Evolutionary conservation across 1,140 invertebrate genomes (phyloP).

Genomic region (Heliothis subflexa): DNA sequence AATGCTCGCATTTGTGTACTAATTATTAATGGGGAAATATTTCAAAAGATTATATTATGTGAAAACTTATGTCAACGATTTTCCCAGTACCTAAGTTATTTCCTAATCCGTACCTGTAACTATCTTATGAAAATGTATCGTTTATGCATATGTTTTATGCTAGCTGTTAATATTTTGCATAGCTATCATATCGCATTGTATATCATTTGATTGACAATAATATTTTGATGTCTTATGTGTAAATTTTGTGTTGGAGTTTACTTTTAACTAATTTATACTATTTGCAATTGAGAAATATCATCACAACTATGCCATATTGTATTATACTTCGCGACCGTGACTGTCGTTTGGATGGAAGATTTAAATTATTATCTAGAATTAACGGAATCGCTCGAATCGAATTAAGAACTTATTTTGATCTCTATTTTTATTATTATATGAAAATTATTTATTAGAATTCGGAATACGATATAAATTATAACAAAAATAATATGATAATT

Average conservation of each 20-base stretch:
- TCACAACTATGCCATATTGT: not conserved
- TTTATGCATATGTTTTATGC: slow-evolving; percentile 31
- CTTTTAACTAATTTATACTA: not conserved
- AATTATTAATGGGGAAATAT: not conserved
- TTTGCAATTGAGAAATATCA: not conserved
- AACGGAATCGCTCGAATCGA: too few relatives aligned
- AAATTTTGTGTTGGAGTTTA: slow-evolving; percentile 12
- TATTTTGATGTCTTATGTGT: slow-evolving; percentile 37
- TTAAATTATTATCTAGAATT: slow-evolving; percentile 9
- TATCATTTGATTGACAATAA: slow-evolving; percentile 68
- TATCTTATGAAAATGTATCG: slow-evolving; percentile 40
- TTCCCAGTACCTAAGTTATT: slow-evolving; percentile 14
- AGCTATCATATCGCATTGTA: slow-evolving; percentile 38
- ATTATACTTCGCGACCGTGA: not conserved
- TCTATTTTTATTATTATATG: slow-evolving; percentile 31
- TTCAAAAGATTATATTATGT: not conserved
- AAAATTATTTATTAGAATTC: slow-evolving; percentile 23
- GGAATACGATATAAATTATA: slow-evolving; percentile 7
- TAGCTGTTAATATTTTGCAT: slow-evolving; percentile 6
- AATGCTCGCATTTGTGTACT: slow-evolving; percentile 18
- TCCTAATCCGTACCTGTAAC: slow-evolving; percentile 35
- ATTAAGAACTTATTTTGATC: slow-evolving; percentile 45
- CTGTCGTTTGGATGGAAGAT: not conserved
- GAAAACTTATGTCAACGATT: too few relatives aligned
- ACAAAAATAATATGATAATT: slow-evolving; percentile 1